Evolutionary conservation across 2,797 vertebrate species (phyloP).

Genomic region (Rhynchotus rufescens): DNA sequence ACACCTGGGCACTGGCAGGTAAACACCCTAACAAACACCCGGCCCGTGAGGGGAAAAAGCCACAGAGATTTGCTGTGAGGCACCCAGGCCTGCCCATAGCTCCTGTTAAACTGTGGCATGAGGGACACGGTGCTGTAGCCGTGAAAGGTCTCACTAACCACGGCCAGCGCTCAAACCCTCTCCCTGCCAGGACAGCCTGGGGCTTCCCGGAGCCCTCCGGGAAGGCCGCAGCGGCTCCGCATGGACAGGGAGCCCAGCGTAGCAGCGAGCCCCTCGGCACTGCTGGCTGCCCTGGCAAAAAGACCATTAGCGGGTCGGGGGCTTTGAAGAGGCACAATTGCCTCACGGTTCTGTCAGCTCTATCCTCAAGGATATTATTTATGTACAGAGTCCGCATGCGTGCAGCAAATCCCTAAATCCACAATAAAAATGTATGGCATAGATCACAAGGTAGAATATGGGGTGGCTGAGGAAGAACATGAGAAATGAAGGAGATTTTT

Average conservation of each 20-base stretch:
- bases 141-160: neutral
- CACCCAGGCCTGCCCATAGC: neutral
- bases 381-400: neutral
- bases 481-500: neutral
- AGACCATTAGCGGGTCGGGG: neutral
- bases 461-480: neutral
- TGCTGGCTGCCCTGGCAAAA: neutral
- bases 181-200: neutral
- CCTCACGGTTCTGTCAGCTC: neutral
- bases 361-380: neutral
- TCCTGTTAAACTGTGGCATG: neutral
- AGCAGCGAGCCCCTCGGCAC: neutral
- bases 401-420: neutral
- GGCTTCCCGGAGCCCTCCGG: neutral
- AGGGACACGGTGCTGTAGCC: neutral
- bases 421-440: neutral
- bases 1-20: neutral
- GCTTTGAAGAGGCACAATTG: neutral
- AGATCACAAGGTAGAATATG: neutral
- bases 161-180: neutral
- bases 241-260: no score
- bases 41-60: neutral
- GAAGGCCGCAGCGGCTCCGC: neutral
- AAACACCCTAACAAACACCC: neutral
- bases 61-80: neutral